Percentiles rank a stretch among this genome's conserved stretches.
Evolutionary conservation across 2,888 invertebrate genomes (phyloP).

Genomic region (Epinotia bilunana): DNA sequence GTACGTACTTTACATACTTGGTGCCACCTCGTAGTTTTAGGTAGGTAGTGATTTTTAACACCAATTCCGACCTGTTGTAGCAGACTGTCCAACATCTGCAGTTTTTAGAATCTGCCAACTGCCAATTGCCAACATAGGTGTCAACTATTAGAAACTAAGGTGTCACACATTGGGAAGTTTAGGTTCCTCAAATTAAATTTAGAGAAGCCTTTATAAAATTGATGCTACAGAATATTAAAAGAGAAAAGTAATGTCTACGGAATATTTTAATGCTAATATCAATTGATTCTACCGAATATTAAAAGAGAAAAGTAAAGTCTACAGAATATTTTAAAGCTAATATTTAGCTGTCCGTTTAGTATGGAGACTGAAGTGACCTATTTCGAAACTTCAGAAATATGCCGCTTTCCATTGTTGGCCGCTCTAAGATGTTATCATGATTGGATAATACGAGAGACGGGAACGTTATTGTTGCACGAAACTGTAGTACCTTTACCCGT

Average conservation of each 20-base stretch:
- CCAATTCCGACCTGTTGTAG: too few species aligned
- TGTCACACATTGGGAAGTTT: too few species aligned
- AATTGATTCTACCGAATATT: too few species aligned
- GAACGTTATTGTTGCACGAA: constrained; percentile 21
- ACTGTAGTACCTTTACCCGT: constrained; percentile 7
- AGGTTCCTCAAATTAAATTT: too few species aligned
- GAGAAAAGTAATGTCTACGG: neutral
- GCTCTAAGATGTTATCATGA: constrained; percentile 7
- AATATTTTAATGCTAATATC: neutral
- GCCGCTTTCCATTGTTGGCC: constrained; percentile 20
- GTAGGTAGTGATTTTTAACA: too few species aligned
- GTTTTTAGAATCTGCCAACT: too few species aligned
- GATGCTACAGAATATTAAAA: neutral
- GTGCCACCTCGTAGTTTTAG: too few species aligned
- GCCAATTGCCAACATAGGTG: too few species aligned
- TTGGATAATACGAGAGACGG: constrained; percentile 18
- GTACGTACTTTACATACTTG: too few species aligned
- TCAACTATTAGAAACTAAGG: too few species aligned
- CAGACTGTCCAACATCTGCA: too few species aligned
- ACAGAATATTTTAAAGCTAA: neutral
- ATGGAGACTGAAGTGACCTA: neutral
- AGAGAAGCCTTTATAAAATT: too few species aligned
- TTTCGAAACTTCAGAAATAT: constrained; percentile 23
- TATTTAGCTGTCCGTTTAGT: neutral
- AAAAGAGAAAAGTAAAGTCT: neutral